Evolutionary conservation across 2,797 vertebrate species (phyloP), one percentile per base, ranked within the genome.

Genomic region (Coluber constrictor): DNA sequence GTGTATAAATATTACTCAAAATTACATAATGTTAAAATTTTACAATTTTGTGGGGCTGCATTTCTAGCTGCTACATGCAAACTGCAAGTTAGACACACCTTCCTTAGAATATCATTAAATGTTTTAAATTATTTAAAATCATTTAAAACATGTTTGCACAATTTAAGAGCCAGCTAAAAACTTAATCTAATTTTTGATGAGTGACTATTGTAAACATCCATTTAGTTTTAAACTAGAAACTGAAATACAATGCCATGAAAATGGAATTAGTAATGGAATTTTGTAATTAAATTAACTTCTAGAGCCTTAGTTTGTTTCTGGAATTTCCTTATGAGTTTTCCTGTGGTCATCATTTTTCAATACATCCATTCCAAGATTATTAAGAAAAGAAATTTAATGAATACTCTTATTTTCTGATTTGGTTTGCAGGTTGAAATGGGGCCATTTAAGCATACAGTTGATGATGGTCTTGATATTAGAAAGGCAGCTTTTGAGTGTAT

Each of bases 401-500:
- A 27, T 56, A 5, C 83, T 10, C 25, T 92, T 57, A 47, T 66
- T 70, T 90, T 32, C 91, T 94, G 94, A 90, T 89, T 95, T 94
- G 94, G 93, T 92, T 13, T 94, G 93, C 97, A 99, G 98, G 98
- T 99, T 96, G 98, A 99, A 97, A 99, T 99, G 98, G 98, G 98
- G 94, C 98, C 98, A 32, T 99, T 99, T 97, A 99, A 99, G 94
- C 98, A 99, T 96, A 99, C 98, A 3, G 98, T 99, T 93, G 98
- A 99, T 94, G 98, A 99, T 29, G 98, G 98, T 0, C 94, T 99
- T 95, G 98, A 99, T 96, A 98, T 99, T 93, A 97, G 98, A 96
- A 99, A 99, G 97, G 98, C 98, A 92, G 98, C 98, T 93, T 99
- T 99, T 96, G 98, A 99, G 96, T 99, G 98, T 96, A 99, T 99